Evolutionary conservation across 2,797 vertebrate genomes (phyloP).

Genomic region (Natrix natrix): DNA sequence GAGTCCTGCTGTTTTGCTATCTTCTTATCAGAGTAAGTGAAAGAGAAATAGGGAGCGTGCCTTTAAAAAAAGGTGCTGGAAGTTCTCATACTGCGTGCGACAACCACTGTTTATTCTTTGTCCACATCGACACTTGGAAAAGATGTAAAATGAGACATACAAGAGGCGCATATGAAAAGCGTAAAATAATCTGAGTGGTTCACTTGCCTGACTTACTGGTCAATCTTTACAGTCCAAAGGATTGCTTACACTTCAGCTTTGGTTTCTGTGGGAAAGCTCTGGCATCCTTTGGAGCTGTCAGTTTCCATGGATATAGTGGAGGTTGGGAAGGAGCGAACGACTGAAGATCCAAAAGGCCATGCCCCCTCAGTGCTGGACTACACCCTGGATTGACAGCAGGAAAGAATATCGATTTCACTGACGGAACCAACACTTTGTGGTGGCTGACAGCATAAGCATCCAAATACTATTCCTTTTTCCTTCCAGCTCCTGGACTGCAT

Average conservation of each 20-base stretch:
- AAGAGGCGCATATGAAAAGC: not conserved
- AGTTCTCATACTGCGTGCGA: not conserved
- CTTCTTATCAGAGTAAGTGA: not conserved
- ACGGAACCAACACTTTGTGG: not conserved
- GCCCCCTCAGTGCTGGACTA: not conserved
- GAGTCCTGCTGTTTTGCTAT: not conserved
- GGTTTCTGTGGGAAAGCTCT: not conserved
- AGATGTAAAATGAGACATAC: not conserved
- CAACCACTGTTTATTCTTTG: not conserved
- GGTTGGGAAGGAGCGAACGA: not conserved
- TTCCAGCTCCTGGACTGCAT: not conserved
- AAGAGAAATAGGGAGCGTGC: not conserved
- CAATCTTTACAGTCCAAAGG: not conserved
- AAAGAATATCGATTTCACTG: not conserved
- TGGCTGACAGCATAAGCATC: not conserved
- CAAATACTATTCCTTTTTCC: not conserved
- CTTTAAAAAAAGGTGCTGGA: not conserved
- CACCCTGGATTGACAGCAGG: not conserved
- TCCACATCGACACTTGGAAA: not conserved
- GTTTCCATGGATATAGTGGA: not conserved
- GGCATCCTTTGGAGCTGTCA: not conserved
- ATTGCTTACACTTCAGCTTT: not conserved
- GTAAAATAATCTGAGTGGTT: not conserved
- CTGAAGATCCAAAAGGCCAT: not conserved
- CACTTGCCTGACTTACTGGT: not conserved